These are phyloP conservation scores for Phalera bucephala DNA, from an alignment of 2,888 invertebrate genomes.

Conservation along the genomic window DNA sequence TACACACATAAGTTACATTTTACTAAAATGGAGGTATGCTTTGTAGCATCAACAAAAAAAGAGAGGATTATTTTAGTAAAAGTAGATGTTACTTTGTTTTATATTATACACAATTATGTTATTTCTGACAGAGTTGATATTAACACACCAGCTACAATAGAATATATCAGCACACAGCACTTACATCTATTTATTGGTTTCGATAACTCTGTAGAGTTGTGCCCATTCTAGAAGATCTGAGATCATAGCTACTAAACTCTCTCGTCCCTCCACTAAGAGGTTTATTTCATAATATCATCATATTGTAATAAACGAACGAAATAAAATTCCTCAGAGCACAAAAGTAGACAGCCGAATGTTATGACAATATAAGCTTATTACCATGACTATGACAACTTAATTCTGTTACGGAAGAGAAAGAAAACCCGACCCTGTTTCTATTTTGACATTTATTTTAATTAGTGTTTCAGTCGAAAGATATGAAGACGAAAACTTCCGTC, in stretches of 20 bases:
- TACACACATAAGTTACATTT: no score
- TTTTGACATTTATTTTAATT: conserved; percentile 10
- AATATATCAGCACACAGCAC: no score
- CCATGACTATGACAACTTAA: conserved; percentile 28
- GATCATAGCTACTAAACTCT: neutral
- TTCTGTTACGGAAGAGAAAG: conserved; percentile 17
- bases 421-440: conserved; percentile 6
- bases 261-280: neutral
- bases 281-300: neutral
- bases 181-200: neutral
- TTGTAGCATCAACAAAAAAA: no score
- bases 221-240: neutral
- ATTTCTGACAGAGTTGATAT: no score
- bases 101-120: no score
- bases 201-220: neutral
- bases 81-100: no score
- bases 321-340: neutral
- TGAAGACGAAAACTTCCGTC: conserved; percentile 7
- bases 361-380: conserved; percentile 18
- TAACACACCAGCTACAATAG: no score
- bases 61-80: no score
- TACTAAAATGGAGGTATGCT: no score
- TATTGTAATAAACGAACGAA: neutral
- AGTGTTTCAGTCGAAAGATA: conserved; percentile 22
- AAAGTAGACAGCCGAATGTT: conserved; percentile 1